Evolutionary conservation across 2,113 vertebrate genomes (phyloP), one percentile per base, ranked within the genome.

Genomic region (Argyrosomus japonicus): DNA sequence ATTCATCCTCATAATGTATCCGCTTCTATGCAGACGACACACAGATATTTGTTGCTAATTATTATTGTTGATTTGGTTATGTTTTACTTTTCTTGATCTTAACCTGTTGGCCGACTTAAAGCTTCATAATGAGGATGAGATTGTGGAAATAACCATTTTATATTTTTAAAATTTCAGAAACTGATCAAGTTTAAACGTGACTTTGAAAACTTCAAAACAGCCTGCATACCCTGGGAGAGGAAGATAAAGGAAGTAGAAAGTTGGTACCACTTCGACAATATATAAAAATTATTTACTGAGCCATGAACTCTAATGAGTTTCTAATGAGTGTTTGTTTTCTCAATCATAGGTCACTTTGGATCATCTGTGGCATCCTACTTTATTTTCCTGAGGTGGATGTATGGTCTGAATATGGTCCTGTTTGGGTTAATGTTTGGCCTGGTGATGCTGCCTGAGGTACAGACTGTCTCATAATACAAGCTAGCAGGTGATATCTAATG

Each of bases 161-260:
- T 43, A 12, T 85, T 63, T 58, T 45, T 51, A 48, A 2, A n/a
- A 2, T 79, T 95, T 74, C 93, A 99, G 98, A 99, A 99, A 98
- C 93, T 97, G 89, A 96, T 98, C 91, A 99, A 99, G 89, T 98
- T 99, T 87, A 98, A 99, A 84, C 96, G 98, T 85, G 98, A 99
- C 91, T 99, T 99, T 91, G 96, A 97, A 32, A 99, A 99, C 94
- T 98, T 99, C 92, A 99, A 97, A 96, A 99, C 97, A 14, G 97
- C 99, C 2, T 99, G 97, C 79, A 99, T 99, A 88, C 98, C 98
- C 23, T 99, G 98, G 98, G 98, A 99, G 93, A 97, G 97, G 95
- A 99, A 98, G 94, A 99, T 99, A 84, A 99, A 99, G 89, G 97
- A 99, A 88, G 97, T 99, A 50, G 98, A 99, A 95, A 99, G 98